Percentiles rank a stretch among this genome's conserved stretches.
These are phyloP conservation scores for Pelvicachromis taeniatus DNA, from an alignment of 2,113 vertebrate genomes.

Conservation along the genomic window DNA sequence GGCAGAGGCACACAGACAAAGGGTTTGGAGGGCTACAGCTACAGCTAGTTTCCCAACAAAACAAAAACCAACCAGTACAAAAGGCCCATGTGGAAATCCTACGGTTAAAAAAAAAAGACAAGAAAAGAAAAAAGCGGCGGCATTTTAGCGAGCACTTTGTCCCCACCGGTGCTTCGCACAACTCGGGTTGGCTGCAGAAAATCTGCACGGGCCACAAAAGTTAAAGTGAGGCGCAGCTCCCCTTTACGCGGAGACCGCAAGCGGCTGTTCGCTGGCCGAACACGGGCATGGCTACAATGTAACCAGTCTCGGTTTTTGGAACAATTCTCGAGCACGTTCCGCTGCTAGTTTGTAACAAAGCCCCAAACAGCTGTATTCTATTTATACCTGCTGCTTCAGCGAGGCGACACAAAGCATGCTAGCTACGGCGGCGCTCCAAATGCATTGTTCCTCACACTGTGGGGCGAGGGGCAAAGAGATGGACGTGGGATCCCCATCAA, in stretches of 20 bases:
- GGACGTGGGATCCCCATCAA: constrained; percentile 12
- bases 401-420: constrained; percentile 29
- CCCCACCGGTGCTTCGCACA: background rate
- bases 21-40: constrained; percentile 49
- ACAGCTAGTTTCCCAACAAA: constrained; percentile 11
- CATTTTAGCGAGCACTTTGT: background rate
- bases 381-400: constrained; percentile 34
- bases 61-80: background rate
- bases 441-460: constrained; percentile 60
- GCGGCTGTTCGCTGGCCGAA: background rate
- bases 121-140: background rate
- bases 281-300: background rate
- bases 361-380: constrained; percentile 51
- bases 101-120: background rate
- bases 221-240: constrained; percentile 26
- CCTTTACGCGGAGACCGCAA: background rate
- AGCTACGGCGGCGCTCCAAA: constrained; percentile 16
- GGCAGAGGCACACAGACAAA: constrained; percentile 62
- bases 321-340: background rate
- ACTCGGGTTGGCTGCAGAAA: background rate
- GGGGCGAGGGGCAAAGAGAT: background rate
- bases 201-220: constrained; percentile 48
- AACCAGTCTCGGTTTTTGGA: background rate
- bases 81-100: background rate
- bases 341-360: constrained; percentile 14